A percentile compares a stretch with the other conserved stretches of the same genome.
These are phyloP conservation scores for Holocentrus rufus DNA, from an alignment of 2,797 vertebrate genomes.

Conservation along the genomic window DNA sequence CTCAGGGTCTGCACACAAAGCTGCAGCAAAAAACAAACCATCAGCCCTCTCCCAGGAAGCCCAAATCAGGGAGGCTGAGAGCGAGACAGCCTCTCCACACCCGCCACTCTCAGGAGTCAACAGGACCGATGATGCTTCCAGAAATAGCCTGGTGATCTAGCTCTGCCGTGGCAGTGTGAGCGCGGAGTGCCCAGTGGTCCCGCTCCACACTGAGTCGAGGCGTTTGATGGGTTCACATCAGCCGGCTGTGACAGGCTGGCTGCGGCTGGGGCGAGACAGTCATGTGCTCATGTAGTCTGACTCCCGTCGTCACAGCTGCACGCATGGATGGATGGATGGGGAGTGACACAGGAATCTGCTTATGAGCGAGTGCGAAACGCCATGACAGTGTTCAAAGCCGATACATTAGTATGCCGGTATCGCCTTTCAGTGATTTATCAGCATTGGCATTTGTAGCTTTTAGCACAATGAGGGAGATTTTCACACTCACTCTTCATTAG, in stretches of 20 bases:
- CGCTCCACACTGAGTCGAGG: conserved; percentile 46
- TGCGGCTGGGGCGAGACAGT: conserved; percentile 37
- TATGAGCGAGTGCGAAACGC: conserved; percentile 25
- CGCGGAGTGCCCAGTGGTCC: conserved; percentile 53
- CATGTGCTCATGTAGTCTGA: conserved; percentile 61
- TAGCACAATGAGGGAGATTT: neutral
- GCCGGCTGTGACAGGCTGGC: conserved; percentile 61
- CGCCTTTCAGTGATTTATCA: neutral
- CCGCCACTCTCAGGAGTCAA: conserved; percentile 39
- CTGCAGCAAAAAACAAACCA: neutral
- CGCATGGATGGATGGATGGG: conserved; percentile 53
- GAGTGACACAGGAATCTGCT: conserved; percentile 15
- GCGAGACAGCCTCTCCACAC: conserved; percentile 15
- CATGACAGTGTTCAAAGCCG: neutral
- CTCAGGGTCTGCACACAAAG: neutral
- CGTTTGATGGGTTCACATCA: conserved; percentile 68
- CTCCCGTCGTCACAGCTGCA: conserved; percentile 47
- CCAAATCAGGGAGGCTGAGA: conserved; percentile 30
- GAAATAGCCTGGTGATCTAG: conserved; percentile 74
- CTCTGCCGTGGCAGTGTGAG: conserved; percentile 46
- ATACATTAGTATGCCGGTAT: neutral
- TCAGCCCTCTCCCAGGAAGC: conserved; percentile 13
- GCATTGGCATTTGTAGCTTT: neutral
- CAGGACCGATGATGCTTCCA: conserved; percentile 62
- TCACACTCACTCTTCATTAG: no score